Evolutionary conservation across 2,113 vertebrate species (phyloP).

Genomic region (Heptranchias perlo): DNA sequence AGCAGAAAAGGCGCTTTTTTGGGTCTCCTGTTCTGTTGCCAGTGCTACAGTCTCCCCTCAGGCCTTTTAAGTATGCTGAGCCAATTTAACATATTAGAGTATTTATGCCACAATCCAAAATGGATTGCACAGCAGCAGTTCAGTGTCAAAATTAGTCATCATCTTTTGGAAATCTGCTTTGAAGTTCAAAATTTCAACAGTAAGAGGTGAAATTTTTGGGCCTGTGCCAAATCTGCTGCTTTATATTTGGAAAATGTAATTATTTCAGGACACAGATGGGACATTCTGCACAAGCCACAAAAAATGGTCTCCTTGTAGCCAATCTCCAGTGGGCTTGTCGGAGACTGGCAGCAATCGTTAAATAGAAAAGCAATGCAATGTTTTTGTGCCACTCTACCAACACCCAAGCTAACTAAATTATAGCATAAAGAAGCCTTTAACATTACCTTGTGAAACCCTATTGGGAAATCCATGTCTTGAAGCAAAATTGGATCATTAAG

Average conservation of each 20-base stretch:
- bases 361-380: neutral
- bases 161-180: neutral
- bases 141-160: neutral
- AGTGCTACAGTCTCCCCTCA: neutral
- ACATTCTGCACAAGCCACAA: neutral
- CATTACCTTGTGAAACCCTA: neutral
- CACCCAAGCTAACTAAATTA: neutral
- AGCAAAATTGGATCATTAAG: neutral
- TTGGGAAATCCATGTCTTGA: neutral
- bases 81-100: neutral
- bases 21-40: neutral
- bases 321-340: neutral
- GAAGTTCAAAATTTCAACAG: neutral
- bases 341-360: neutral
- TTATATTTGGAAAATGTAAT: neutral
- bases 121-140: neutral
- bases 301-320: neutral
- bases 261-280: neutral
- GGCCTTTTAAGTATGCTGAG: neutral
- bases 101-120: neutral
- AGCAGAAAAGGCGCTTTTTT: neutral
- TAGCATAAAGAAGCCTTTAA: neutral
- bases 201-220: neutral
- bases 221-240: neutral
- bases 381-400: neutral